Evolutionary conservation across 2,113 vertebrate species (phyloP).

Genomic region (Oxygymnocypris stewartii): DNA sequence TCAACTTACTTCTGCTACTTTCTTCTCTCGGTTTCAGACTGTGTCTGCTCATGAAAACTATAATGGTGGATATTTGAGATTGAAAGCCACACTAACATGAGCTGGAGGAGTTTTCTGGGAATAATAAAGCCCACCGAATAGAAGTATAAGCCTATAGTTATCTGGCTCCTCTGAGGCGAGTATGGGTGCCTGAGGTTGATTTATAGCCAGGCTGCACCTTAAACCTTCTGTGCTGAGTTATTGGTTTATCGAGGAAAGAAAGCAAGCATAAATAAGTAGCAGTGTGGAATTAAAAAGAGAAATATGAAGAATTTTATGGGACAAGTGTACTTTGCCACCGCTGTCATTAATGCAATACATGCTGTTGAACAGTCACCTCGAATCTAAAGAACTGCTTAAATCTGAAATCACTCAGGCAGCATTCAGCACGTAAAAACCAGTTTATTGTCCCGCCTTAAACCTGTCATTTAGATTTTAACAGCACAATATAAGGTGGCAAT

Average conservation of each 20-base stretch:
- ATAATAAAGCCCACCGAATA: constrained; percentile 34
- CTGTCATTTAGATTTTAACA: background rate
- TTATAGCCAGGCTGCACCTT: constrained; percentile 29
- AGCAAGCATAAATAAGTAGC: background rate
- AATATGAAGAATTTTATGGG: background rate
- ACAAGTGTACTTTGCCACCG: background rate
- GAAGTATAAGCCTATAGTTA: constrained; percentile 25
- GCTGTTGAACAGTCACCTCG: background rate
- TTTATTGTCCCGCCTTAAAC: background rate
- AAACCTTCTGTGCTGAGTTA: constrained; percentile 41
- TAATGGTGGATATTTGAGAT: constrained; percentile 14
- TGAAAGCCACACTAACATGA: constrained; percentile 24
- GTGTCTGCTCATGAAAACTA: background rate
- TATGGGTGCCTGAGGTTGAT: constrained; percentile 46
- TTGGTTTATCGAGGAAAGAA: constrained; percentile 43
- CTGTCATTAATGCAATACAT: constrained; percentile 4
- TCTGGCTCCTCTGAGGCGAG: constrained; percentile 21
- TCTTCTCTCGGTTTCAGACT: background rate
- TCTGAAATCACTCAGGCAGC: background rate
- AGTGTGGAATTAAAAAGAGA: background rate
- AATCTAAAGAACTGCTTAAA: background rate
- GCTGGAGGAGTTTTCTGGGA: constrained; percentile 40
- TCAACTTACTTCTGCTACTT: background rate
- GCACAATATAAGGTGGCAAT: background rate
- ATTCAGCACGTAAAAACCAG: background rate